A percentile compares a stretch with the other conserved stretches of the same genome.
These are phyloP conservation scores for Seriola quinqueradiata DNA, from an alignment of 2,113 vertebrate genomes.

Conservation along the genomic window DNA sequence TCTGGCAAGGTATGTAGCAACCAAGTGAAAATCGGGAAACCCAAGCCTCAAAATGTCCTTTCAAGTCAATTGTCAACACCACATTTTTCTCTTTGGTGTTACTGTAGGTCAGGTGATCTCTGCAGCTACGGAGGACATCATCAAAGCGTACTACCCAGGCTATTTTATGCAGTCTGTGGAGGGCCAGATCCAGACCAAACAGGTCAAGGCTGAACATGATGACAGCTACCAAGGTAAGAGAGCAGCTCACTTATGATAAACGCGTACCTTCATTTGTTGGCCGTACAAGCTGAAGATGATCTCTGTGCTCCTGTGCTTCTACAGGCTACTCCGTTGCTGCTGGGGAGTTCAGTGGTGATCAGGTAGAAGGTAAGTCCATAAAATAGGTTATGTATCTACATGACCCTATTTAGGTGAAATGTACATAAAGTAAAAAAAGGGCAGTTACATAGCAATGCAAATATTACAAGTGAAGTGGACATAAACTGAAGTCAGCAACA, in stretches of 20 bases:
- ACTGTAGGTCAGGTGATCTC: conserved; percentile 90
- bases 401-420: background rate
- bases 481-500: conserved; percentile 17
- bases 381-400: background rate
- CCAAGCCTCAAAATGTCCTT: background rate
- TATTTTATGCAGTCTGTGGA: conserved; percentile 88
- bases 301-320: background rate
- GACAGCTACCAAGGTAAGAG: conserved; percentile 91
- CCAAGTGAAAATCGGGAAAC: background rate
- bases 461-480: conserved; percentile 36
- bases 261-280: background rate
- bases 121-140: conserved; percentile 89
- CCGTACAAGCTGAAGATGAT: background rate
- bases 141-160: conserved; percentile 86
- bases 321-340: conserved; percentile 92
- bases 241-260: background rate
- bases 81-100: background rate
- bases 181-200: conserved; percentile 88
- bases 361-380: conserved; percentile 87
- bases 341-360: conserved; percentile 92
- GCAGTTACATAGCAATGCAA: background rate
- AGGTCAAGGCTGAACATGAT: conserved; percentile 83
- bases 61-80: background rate
- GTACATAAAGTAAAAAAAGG: background rate
- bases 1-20: conserved; percentile 89